Evolutionary conservation across 2,797 vertebrate species (phyloP), one percentile per base, ranked within the genome.

Genomic region (Florisuga fusca): DNA sequence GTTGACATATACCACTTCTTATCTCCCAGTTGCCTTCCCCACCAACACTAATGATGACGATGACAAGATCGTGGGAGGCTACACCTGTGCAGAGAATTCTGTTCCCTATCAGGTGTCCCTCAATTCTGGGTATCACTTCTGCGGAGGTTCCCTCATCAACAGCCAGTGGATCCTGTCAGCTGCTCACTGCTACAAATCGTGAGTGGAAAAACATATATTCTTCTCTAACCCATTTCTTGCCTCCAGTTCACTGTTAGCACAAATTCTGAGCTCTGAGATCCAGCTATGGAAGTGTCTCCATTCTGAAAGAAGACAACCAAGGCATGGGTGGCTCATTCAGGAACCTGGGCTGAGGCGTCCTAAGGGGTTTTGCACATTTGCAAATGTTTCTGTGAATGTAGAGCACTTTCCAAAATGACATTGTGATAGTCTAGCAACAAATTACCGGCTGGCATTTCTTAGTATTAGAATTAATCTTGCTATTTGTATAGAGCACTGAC

Each of bases 51-150:
- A 55, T 10, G 89, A 75, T 23, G 48, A 50, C 8, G 95, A 95
- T 7, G 94, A 95, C 78, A 96, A 94, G 91, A 95, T 96, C 5
- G 95, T 96, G 36, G 95, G 95, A 78, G 95, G 95, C 63, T 94
- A 94, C 87, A 87, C 81, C 82, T 96, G 95, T 19, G 0, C 51
- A 20, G 3, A 1, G 3, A 27, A 87, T 51, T 46, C 95, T 15
- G 82, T 85, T 17, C 91, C 93, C 43, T 96, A 91, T 7, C 94
- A 95, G 81, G 95, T 95, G 81, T 96, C 95, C 51, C 89, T 96
- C 94, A 92, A 94, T 27, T 4, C 63, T 64, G 94, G 95, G 7
- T 94, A 91, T 46, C 95, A 96, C 89, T 94, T 89, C 87, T 96
- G 94, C 79, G 95, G 94, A 79, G 95, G 91, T 31, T 87, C 94